These are phyloP conservation scores for Pemphigus obesinymphae DNA, from an alignment of 1,140 invertebrate species.

Conservation along the genomic window DNA sequence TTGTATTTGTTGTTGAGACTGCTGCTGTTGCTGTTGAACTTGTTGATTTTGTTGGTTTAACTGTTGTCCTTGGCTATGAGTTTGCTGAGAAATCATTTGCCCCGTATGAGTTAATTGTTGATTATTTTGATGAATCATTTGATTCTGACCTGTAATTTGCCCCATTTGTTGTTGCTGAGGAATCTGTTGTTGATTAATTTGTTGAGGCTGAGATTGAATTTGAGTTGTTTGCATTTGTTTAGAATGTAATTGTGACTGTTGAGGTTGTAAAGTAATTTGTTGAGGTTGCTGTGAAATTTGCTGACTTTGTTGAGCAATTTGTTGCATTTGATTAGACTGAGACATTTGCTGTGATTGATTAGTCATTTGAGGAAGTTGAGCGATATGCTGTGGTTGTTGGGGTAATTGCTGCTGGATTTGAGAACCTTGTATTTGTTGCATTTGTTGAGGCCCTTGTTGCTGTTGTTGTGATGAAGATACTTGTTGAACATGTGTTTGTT, in stretches of 20 bases:
- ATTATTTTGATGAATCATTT: slow-evolving; percentile 49
- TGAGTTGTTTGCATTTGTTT: slow-evolving; percentile 42
- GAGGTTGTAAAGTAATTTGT: slow-evolving; percentile 17
- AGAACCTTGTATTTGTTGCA: slow-evolving; percentile 43
- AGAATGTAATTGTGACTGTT: slow-evolving; percentile 48
- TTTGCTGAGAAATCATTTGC: slow-evolving; percentile 53
- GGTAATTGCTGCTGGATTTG: slow-evolving; percentile 45
- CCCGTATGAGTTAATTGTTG: slow-evolving; percentile 52
- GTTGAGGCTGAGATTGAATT: slow-evolving; percentile 44
- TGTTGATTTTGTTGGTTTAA: slow-evolving; percentile 53
- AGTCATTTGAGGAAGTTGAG: slow-evolving; percentile 42
- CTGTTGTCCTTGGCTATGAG: slow-evolving; percentile 51
- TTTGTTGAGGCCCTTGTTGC: slow-evolving; percentile 42
- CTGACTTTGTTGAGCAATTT: slow-evolving; percentile 42
- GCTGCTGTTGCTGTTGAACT: slow-evolving; percentile 47
- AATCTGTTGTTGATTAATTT: slow-evolving; percentile 29
- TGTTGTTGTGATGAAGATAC: slow-evolving; percentile 42
- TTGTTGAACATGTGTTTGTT: slow-evolving; percentile 42
- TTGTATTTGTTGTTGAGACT: slow-evolving; percentile 49
- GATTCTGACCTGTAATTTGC: slow-evolving; percentile 37
- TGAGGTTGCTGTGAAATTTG: slow-evolving; percentile 42
- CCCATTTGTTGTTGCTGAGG: slow-evolving; percentile 45
- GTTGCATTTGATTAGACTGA: slow-evolving; percentile 44
- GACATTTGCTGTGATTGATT: slow-evolving; percentile 42
- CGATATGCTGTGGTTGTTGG: slow-evolving; percentile 43